phyloP scores from a whole-genome alignment of 2,113 vertebrate species.

The Cricetomys ansorgei region DNA sequence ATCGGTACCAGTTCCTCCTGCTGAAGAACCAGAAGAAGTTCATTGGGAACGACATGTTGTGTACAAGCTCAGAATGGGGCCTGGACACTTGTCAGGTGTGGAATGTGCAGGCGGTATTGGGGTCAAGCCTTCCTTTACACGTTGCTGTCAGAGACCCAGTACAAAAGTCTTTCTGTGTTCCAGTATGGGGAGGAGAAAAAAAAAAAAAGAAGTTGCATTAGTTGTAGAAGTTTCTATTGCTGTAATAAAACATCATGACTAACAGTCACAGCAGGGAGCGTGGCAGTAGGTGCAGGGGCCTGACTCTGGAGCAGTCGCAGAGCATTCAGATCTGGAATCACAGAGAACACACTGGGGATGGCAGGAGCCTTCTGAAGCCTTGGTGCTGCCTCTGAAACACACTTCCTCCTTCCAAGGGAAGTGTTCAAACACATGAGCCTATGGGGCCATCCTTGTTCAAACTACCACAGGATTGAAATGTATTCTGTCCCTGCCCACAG shows the following conservation, averaged over 20 bases:
- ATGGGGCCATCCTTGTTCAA: background rate
- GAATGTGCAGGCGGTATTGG: too few species aligned
- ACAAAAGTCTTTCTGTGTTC: background rate
- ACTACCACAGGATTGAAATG: background rate
- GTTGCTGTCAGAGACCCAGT: background rate
- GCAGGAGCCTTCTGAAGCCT: background rate
- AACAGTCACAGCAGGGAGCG: background rate
- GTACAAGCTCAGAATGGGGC: background rate
- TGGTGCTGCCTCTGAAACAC: background rate
- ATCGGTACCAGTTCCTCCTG: constrained; percentile 63
- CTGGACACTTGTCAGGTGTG: constrained; percentile 61
- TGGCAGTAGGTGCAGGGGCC: background rate
- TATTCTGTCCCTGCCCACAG: background rate
- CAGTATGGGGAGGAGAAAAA: background rate
- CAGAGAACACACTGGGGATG: background rate
- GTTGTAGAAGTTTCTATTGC: background rate
- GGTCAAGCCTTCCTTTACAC: background rate
- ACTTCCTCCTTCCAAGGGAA: background rate
- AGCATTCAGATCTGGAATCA: background rate
- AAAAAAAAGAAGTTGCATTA: background rate
- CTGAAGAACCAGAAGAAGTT: background rate
- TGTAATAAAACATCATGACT: background rate
- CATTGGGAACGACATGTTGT: constrained; percentile 45
- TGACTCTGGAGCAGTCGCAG: background rate
- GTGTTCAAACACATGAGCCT: background rate